These are phyloP conservation scores for Petrocephalus microphthalmus DNA, from an alignment of 2,113 vertebrate species.

Conservation along the genomic window DNA sequence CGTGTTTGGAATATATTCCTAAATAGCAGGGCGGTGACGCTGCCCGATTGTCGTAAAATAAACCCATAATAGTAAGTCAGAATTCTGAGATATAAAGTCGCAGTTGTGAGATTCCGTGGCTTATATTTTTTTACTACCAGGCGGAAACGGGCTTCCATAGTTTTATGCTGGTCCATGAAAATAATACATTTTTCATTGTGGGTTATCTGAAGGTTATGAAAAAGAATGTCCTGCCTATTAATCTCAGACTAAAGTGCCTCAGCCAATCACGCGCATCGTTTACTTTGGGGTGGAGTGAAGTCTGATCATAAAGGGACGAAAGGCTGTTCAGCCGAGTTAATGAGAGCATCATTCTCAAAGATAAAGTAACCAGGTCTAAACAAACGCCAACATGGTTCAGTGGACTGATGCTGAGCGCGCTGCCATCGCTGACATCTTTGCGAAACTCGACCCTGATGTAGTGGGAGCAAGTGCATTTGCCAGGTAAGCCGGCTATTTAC, in stretches of 20 bases:
- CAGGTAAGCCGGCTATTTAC: conserved; percentile 43
- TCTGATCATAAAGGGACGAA: background rate
- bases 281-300: background rate
- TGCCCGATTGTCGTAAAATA: no score
- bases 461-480: conserved; percentile 50
- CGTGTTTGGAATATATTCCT: no score
- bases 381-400: conserved; percentile 50
- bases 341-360: background rate
- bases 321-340: background rate
- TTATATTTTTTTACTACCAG: no score
- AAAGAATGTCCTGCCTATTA: background rate
- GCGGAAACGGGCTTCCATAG: no score
- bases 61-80: no score
- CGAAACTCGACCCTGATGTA: conserved; percentile 48
- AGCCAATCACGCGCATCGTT: background rate
- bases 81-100: no score
- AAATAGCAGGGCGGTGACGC: no score
- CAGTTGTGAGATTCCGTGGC: no score
- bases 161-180: no score
- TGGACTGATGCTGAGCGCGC: no score
- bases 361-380: background rate
- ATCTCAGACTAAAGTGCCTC: background rate
- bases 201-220: no score
- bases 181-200: background rate
- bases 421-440: conserved; percentile 47